phyloP scores from a whole-genome alignment of 2,888 invertebrate genomes.

The Drosophila limbata region DNA sequence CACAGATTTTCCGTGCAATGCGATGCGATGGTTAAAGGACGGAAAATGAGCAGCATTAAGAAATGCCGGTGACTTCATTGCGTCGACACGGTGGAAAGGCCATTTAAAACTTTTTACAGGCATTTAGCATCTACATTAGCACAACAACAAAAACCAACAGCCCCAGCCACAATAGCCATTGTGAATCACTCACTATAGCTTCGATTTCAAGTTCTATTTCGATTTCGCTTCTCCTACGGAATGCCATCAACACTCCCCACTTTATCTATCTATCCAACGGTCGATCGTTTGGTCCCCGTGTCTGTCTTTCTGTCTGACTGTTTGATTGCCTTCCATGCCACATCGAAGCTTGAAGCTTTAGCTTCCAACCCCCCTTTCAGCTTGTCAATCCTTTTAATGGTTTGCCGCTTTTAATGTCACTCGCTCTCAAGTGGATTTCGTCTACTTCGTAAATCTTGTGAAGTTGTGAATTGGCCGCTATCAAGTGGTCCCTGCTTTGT shows the following conservation, averaged over 20 bases:
- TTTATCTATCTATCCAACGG: conserved; percentile 28
- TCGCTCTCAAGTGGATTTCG: conserved; percentile 63
- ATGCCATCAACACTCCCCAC: conserved; percentile 53
- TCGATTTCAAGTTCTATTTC: conserved; percentile 44
- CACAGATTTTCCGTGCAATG: conserved; percentile 49
- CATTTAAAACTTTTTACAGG: conserved; percentile 71
- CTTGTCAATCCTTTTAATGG: conserved; percentile 61
- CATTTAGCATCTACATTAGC: conserved; percentile 68
- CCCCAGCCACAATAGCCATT: conserved; percentile 29
- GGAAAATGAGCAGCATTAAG: conserved; percentile 38
- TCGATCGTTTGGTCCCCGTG: conserved; percentile 15
- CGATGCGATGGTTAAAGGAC: background rate
- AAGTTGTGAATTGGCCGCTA: conserved; percentile 30
- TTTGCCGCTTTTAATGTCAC: conserved; percentile 57
- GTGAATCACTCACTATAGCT: conserved; percentile 13
- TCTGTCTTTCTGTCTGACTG: conserved; percentile 23
- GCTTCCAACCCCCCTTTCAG: conserved; percentile 8
- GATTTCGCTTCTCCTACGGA: conserved; percentile 27
- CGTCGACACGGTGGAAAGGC: conserved; percentile 30
- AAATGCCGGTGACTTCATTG: background rate
- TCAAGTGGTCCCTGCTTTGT: conserved; percentile 55
- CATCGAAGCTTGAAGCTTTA: conserved; percentile 45
- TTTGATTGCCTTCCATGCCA: conserved; percentile 31
- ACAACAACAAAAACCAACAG: conserved; percentile 47
- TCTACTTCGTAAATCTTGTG: conserved; percentile 63